A percentile compares a stretch with the other conserved stretches of the same genome.
phyloP scores from a whole-genome alignment of 1,140 invertebrate species.

The Euwallacea fornicatus region DNA sequence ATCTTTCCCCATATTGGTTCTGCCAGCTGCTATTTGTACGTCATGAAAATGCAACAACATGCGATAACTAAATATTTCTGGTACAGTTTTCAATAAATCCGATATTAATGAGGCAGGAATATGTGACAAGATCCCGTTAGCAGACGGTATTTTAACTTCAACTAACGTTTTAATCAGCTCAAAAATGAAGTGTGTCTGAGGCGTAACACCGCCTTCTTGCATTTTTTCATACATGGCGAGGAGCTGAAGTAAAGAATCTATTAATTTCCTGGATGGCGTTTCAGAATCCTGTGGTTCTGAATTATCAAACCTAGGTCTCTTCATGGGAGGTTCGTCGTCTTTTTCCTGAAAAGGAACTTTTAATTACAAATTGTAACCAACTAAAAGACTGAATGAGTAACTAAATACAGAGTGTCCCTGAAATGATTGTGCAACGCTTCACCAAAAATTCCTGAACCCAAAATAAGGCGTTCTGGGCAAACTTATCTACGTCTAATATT shows the following conservation, averaged over 20 bases:
- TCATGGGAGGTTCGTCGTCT: conserved; percentile 58
- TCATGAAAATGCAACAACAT: conserved; percentile 78
- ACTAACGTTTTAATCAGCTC: conserved; percentile 81
- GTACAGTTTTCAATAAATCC: conserved; percentile 76
- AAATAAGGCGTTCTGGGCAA: no score
- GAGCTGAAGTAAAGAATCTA: conserved; percentile 43
- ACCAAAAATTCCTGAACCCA: no score
- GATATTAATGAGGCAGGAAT: conserved; percentile 77
- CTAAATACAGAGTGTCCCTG: background rate
- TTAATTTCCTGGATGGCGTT: conserved; percentile 53
- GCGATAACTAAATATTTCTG: conserved; percentile 72
- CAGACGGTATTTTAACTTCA: conserved; percentile 72
- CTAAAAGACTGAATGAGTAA: background rate
- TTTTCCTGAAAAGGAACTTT: conserved; percentile 22
- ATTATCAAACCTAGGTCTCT: conserved; percentile 66
- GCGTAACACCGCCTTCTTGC: conserved; percentile 74
- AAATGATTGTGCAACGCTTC: no score
- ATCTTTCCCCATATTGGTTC: conserved; percentile 79
- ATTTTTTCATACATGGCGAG: conserved; percentile 49
- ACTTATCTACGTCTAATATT: no score
- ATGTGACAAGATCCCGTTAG: conserved; percentile 75
- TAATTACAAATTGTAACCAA: background rate
- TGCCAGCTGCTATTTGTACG: conserved; percentile 67
- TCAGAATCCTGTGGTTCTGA: conserved; percentile 61
- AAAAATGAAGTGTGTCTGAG: conserved; percentile 84